Evolutionary conservation across 2,113 vertebrate species (phyloP).

Genomic region (Gracilinanus agilis): DNA sequence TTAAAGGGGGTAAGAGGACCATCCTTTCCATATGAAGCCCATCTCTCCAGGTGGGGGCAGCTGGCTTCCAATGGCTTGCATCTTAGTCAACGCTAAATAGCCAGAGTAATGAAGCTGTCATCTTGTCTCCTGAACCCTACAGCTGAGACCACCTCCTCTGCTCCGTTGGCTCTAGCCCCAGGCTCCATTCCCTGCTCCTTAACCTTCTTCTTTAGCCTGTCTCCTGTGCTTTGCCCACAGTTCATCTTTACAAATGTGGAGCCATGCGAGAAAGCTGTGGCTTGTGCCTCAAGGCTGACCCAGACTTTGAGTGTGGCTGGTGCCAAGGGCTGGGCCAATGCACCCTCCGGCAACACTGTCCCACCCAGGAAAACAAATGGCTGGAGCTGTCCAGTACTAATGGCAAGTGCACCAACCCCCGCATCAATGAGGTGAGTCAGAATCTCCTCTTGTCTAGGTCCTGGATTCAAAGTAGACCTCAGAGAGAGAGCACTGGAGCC

Average conservation of each 20-base stretch:
- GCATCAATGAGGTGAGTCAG: conserved; percentile 93
- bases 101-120: not conserved
- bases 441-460: conserved; percentile 34
- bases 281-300: conserved; percentile 97
- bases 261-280: conserved; percentile 97
- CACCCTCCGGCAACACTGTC: conserved; percentile 96
- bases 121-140: not conserved
- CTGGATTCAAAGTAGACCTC: conserved; percentile 33
- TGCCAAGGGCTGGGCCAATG: conserved; percentile 92
- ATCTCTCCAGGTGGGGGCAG: not conserved
- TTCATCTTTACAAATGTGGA: conserved; percentile 98
- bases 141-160: too few relatives aligned
- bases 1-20: not conserved
- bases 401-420: conserved; percentile 97
- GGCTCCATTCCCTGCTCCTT: accelerated
- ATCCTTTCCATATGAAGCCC: accelerated
- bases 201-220: accelerated
- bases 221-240: conserved; percentile 77
- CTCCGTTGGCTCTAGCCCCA: too few relatives aligned
- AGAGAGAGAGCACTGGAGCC: not conserved
- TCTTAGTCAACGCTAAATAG: not conserved
- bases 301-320: conserved; percentile 96
- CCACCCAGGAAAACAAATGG: conserved; percentile 92
- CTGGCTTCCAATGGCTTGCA: not conserved
- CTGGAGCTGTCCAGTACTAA: conserved; percentile 93